phyloP scores from a whole-genome alignment of 1,140 invertebrate genomes.

The Ceratoteleas bidentatus region DNA sequence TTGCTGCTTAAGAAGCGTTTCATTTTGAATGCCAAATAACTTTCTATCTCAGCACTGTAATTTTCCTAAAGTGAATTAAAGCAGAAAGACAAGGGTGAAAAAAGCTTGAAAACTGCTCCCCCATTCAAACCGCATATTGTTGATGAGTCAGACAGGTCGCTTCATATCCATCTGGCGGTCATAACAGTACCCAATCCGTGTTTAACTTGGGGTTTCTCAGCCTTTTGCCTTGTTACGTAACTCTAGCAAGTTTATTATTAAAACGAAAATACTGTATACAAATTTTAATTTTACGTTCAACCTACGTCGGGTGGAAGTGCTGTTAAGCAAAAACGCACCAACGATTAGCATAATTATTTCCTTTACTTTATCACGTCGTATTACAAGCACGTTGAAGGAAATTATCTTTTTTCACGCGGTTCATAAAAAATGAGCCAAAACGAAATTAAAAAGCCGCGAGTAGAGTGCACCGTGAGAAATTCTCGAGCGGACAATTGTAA shows the following conservation, averaged over 20 bases:
- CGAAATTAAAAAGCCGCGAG: slow-evolving; percentile 10
- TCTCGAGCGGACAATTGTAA: slow-evolving; percentile 10
- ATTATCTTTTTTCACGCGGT: slow-evolving; percentile 13
- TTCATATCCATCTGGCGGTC: too few species aligned
- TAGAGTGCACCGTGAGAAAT: slow-evolving; percentile 16
- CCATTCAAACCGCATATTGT: too few species aligned
- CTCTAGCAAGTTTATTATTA: not conserved
- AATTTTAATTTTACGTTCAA: not conserved
- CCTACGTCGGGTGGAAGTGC: not conserved
- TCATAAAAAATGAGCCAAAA: slow-evolving; percentile 24
- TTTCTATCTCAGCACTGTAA: too few species aligned
- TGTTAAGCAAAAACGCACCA: slow-evolving; percentile 5
- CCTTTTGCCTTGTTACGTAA: too few species aligned
- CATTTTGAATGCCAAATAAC: too few species aligned
- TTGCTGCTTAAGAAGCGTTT: too few species aligned
- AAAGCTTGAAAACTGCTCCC: too few species aligned
- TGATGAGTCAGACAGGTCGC: too few species aligned
- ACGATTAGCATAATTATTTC: slow-evolving; percentile 15
- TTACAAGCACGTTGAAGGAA: slow-evolving; percentile 11
- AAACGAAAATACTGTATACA: not conserved
- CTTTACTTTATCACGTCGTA: slow-evolving; percentile 2
- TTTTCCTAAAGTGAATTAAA: too few species aligned
- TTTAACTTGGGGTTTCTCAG: too few species aligned
- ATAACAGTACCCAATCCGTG: too few species aligned
- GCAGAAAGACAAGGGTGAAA: too few species aligned